These are phyloP conservation scores for Sylvietta virens DNA, from an alignment of 2,113 vertebrate species.

Conservation along the genomic window DNA sequence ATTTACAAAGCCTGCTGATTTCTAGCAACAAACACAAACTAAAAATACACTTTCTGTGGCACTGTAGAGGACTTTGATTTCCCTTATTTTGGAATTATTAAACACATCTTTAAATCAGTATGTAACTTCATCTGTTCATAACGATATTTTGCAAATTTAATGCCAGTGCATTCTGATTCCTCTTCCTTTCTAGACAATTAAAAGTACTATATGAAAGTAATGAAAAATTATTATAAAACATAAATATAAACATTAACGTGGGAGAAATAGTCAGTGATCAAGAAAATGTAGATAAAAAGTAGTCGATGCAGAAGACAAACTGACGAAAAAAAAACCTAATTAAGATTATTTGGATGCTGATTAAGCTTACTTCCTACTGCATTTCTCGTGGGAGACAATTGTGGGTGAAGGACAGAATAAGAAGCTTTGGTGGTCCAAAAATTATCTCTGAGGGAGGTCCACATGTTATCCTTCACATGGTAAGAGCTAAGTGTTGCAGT, in stretches of 20 bases:
- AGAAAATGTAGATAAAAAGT: not conserved
- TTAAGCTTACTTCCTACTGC: not conserved
- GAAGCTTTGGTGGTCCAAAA: not conserved
- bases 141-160: not conserved
- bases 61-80: not conserved
- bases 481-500: not conserved
- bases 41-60: not conserved
- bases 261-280: not conserved
- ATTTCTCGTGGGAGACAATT: not conserved
- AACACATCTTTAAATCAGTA: not conserved
- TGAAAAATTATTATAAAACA: not conserved
- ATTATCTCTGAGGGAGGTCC: not conserved
- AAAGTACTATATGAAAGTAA: not conserved
- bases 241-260: not conserved
- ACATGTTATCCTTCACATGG: accelerated
- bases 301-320: not conserved
- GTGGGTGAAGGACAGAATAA: not conserved
- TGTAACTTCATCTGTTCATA: not conserved
- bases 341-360: not conserved
- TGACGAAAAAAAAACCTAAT: not conserved
- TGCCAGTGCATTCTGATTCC: not conserved
- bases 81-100: not conserved
- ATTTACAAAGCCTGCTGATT: not conserved
- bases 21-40: not conserved
- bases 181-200: not conserved